Evolutionary conservation across 1,140 invertebrate genomes (phyloP), one percentile per base, ranked within the genome.

Genomic region (Chrysomallon squamiferum): DNA sequence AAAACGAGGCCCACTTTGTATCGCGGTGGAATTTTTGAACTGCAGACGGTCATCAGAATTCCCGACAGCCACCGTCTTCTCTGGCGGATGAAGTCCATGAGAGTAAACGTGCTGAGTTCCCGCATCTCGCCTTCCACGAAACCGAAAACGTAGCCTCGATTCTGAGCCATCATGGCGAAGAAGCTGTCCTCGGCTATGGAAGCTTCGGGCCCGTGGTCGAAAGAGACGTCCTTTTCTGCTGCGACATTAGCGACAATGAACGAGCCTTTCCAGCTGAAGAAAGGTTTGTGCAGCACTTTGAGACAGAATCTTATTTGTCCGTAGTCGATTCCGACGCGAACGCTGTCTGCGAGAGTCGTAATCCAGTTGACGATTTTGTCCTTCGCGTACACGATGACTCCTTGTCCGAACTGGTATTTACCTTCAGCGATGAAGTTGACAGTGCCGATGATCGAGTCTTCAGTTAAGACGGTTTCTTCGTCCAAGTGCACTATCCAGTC

Each of bases 401-500:
- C 97, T 88, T 99, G 97, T 0, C 97, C 97, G 87, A 99, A 98
- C 66, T 95, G 92, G 4, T 96, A 96, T 87, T 98, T 96, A 0
- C 96, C 96, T 87, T 98, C 97, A 62, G 95, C 92, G 27, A 96
- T 93, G 89, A 99, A 99, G 81, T 99, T 99, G n/a, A 98, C 85
- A 75, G 99, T 95, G 9, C 97, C 97, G 27, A 76, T 72, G 0
- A 89, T 89, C 27, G 93, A 92, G 83, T 96, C 95, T 78, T 95
- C 93, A 2, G 96, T 98, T 0, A 98, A 86, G 27, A 98, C 83
- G 0, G 96, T 98, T 84, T 98, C 97, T 87, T 98, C 97, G 83
- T 99, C 96, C 27, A 98, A 87, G 87, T 98, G 97, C 3, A 98
- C 95, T 76, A 99, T 93, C 95, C 95, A 98, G 84, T 98, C 95